A percentile compares a stretch with the other conserved stretches of the same genome.
Evolutionary conservation across 1,140 invertebrate species (phyloP).

Genomic region (Calephelis nemesis): DNA sequence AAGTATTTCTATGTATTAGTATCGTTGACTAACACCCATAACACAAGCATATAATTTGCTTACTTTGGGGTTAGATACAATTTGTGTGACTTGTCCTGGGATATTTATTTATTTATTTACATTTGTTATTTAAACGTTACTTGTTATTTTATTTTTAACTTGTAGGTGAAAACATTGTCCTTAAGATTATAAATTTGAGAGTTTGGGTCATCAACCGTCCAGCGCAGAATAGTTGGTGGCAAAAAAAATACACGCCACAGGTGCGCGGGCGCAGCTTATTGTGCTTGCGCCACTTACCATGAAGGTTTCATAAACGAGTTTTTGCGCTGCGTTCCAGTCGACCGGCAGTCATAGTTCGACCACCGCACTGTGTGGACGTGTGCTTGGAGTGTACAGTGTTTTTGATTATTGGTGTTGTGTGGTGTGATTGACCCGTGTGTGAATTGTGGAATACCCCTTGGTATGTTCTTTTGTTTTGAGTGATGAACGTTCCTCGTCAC

Average conservation of each 20-base stretch:
- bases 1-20: too few species aligned
- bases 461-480: constrained; percentile 17
- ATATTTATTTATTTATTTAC: too few species aligned
- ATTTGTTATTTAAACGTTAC: too few species aligned
- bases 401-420: constrained; percentile 19
- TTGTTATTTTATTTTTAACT: too few species aligned
- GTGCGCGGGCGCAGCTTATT: constrained; percentile 29
- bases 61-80: too few species aligned
- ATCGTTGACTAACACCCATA: too few species aligned
- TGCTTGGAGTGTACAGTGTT: not conserved
- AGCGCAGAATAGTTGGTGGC: not conserved
- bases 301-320: constrained; percentile 28
- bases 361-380: not conserved
- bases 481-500: not conserved
- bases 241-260: constrained; percentile 30
- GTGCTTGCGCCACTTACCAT: constrained; percentile 30
- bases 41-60: too few species aligned
- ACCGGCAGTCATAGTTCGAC: not conserved
- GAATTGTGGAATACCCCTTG: constrained; percentile 17
- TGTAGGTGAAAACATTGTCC: not conserved
- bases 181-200: not conserved
- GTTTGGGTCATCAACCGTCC: constrained; percentile 19
- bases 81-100: too few species aligned
- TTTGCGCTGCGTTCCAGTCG: constrained; percentile 11
- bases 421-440: constrained; percentile 20